A percentile compares a stretch with the other conserved stretches of the same genome.
Evolutionary conservation across 2,888 invertebrate genomes (phyloP).

Genomic region (Rhingia rostrata): DNA sequence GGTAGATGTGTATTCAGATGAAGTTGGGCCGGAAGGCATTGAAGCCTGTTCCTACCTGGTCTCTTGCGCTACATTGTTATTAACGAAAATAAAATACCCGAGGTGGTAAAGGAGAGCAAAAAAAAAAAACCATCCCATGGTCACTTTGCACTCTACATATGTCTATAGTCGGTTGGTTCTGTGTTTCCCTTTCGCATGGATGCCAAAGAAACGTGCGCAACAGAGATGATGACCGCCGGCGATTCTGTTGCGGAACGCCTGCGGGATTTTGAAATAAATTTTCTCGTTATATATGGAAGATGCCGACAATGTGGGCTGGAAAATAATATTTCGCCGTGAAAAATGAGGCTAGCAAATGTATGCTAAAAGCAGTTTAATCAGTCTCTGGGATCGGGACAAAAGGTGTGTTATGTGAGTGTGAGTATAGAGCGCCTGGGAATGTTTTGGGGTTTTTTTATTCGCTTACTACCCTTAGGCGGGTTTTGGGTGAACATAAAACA

Average conservation of each 20-base stretch:
- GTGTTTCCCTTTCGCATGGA: constrained; percentile 27
- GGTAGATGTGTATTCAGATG: constrained; percentile 71
- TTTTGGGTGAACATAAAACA: constrained; percentile 46
- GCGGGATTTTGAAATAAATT: constrained; percentile 71
- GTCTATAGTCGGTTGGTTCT: constrained; percentile 23
- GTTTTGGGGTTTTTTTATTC: constrained; percentile 23
- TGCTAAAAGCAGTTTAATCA: constrained; percentile 77
- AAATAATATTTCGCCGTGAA: constrained; percentile 76
- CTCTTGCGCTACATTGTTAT: constrained; percentile 73
- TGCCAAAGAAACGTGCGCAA: constrained; percentile 69
- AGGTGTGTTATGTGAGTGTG: constrained; percentile 54
- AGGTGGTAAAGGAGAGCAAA: constrained; percentile 66
- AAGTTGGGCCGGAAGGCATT: constrained; percentile 64
- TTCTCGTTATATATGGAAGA: constrained; percentile 74
- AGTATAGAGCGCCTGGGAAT: constrained; percentile 25
- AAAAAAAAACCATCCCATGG: constrained; percentile 67
- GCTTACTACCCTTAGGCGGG: constrained; percentile 42
- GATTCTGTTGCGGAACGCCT: constrained; percentile 73
- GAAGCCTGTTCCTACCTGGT: constrained; percentile 70
- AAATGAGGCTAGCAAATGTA: constrained; percentile 77
- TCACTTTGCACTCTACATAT: constrained; percentile 65
- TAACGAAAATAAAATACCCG: constrained; percentile 75
- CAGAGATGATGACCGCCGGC: constrained; percentile 55
- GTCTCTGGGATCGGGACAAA: constrained; percentile 73
- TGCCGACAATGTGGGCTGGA: constrained; percentile 76